Percentiles rank a stretch among this genome's conserved stretches.
Conservation (phyloP, 2,888 invertebrate genomes). For the Microplitis deprimator region DNA sequence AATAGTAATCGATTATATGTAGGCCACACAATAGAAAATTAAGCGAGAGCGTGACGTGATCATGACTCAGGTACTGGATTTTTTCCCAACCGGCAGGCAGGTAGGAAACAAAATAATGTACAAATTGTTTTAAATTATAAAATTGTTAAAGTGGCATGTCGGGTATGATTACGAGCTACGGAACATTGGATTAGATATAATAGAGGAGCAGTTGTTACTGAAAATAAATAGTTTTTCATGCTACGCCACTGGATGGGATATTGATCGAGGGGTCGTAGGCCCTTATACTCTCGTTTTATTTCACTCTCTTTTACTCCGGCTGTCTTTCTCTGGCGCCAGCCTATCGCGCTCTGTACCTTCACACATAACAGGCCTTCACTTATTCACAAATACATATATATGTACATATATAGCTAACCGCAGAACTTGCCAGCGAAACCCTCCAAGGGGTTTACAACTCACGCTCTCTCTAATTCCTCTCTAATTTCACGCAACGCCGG, state of each 20-base stretch:
- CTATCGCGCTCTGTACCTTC: slow-evolving; percentile 32
- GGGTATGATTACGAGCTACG: neutral
- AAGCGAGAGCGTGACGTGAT: slow-evolving; percentile 11
- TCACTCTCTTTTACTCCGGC: slow-evolving; percentile 17
- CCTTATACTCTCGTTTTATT: slow-evolving; percentile 53
- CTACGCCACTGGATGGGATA: slow-evolving; percentile 65
- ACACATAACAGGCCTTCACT: slow-evolving; percentile 3
- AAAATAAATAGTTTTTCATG: slow-evolving; percentile 56
- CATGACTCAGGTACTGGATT: neutral
- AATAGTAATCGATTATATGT: neutral
- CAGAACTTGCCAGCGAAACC: neutral
- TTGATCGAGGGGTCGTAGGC: slow-evolving; percentile 63
- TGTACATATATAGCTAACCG: slow-evolving; percentile 32
- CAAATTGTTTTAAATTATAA: too few relatives aligned
- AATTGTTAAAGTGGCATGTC: neutral
- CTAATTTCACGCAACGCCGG: slow-evolving; percentile 41
- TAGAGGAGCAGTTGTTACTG: slow-evolving; percentile 9
- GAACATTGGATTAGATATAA: neutral
- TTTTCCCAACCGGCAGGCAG: neutral
- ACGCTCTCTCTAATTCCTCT: slow-evolving; percentile 41
- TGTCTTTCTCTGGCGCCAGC: slow-evolving; percentile 45
- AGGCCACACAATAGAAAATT: neutral
- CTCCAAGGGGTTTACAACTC: slow-evolving; percentile 21
- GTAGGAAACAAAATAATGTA: too few relatives aligned
- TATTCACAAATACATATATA: slow-evolving; percentile 23